phyloP scores from a whole-genome alignment of 2,113 vertebrate genomes.

The Plotosus lineatus region DNA sequence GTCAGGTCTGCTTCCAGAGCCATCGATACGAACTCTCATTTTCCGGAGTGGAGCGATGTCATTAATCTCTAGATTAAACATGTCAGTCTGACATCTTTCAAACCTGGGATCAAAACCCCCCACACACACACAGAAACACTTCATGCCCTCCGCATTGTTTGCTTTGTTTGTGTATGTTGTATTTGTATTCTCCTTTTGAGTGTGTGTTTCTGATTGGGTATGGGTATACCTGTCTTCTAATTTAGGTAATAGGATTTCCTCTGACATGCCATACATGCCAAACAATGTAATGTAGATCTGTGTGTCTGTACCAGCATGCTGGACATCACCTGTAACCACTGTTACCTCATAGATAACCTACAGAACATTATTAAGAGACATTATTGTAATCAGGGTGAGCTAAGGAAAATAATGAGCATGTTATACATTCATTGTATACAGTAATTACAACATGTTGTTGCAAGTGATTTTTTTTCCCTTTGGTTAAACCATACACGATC shows the following conservation, averaged over 20 bases:
- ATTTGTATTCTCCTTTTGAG: neutral
- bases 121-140: slow-evolving; percentile 26
- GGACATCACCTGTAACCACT: slow-evolving; percentile 86
- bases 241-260: slow-evolving; percentile 90
- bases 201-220: neutral
- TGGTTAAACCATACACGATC: neutral
- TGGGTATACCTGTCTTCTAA: slow-evolving; percentile 83
- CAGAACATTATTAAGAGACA: neutral
- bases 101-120: slow-evolving; percentile 75
- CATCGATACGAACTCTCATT: slow-evolving; percentile 87
- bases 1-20: slow-evolving; percentile 87
- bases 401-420: neutral
- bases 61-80: slow-evolving; percentile 89
- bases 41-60: slow-evolving; percentile 91
- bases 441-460: too few species aligned
- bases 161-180: neutral
- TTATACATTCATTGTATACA: neutral
- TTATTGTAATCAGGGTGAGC: neutral
- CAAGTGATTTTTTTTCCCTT: neutral
- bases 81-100: slow-evolving; percentile 92
- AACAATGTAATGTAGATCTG: slow-evolving; percentile 88
- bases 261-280: slow-evolving; percentile 85
- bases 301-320: slow-evolving; percentile 83
- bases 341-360: slow-evolving; percentile 90
- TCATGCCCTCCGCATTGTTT: neutral